These are phyloP conservation scores for Carlito syrichta DNA, from an alignment of 2,113 vertebrate species.

Conservation along the genomic window DNA sequence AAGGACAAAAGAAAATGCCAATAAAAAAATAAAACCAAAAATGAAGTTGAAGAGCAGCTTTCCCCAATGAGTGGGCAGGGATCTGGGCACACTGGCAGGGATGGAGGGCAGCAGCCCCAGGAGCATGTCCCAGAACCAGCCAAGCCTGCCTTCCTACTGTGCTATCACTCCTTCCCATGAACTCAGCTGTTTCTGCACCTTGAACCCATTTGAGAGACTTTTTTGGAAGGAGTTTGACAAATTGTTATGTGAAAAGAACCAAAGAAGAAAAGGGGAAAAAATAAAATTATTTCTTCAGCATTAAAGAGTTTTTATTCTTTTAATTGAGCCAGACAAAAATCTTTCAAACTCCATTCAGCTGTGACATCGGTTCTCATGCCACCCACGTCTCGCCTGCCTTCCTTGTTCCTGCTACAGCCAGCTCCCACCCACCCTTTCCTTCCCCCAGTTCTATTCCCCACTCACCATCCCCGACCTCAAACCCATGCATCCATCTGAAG, in stretches of 20 bases:
- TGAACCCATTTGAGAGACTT: neutral
- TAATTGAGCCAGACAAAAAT: conserved; percentile 21
- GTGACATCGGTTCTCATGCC: conserved; percentile 2
- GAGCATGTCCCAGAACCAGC: neutral
- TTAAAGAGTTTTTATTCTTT: neutral
- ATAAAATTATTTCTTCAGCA: neutral
- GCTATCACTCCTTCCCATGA: neutral
- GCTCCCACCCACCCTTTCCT: neutral
- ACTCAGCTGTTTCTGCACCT: neutral
- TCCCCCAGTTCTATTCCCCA: neutral
- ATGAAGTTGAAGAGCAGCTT: conserved; percentile 12
- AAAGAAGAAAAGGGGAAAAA: neutral
- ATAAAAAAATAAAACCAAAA: neutral
- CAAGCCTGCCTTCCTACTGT: neutral
- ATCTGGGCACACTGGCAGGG: neutral
- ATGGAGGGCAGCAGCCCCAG: neutral
- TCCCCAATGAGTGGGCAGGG: conserved; percentile 1
- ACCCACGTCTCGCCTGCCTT: neutral
- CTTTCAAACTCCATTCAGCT: neutral
- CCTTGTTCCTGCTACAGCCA: neutral
- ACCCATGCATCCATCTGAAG: neutral
- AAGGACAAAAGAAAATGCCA: conserved; percentile 11
- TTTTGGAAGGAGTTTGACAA: neutral
- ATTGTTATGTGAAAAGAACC: neutral
- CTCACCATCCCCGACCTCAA: neutral